Percentiles rank a stretch among this genome's conserved stretches.
phyloP scores from a whole-genome alignment of 2,888 invertebrate species.

The Uloborus plumipes region DNA sequence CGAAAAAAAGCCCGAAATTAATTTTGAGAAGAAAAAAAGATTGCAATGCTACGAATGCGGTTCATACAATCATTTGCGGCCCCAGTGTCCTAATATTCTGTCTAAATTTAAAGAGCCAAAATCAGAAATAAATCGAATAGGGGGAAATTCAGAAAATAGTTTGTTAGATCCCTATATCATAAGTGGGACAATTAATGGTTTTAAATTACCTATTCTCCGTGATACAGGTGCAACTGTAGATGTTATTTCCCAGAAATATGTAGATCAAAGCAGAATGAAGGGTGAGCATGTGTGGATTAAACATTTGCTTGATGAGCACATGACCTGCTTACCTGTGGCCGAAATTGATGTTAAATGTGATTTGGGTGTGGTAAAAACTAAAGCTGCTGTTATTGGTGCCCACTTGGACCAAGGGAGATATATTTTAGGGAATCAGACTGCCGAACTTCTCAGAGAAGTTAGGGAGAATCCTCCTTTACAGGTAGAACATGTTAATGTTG shows the following conservation, averaged over 20 bases:
- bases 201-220: constrained; percentile 12
- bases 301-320: background rate
- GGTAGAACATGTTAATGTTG: constrained; percentile 11
- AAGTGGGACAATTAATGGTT: constrained; percentile 22
- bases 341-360: constrained; percentile 15
- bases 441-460: constrained; percentile 10
- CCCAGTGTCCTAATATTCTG: constrained; percentile 6
- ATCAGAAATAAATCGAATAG: background rate
- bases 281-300: constrained; percentile 8
- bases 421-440: constrained; percentile 19
- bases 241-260: constrained; percentile 14
- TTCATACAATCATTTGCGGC: constrained; percentile 4
- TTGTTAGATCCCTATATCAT: constrained; percentile 15
- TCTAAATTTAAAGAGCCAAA: background rate
- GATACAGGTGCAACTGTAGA: constrained; percentile 24
- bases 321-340: constrained; percentile 16
- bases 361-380: background rate
- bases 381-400: constrained; percentile 21
- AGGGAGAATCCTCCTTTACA: background rate
- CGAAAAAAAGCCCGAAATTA: background rate
- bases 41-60: constrained; percentile 23
- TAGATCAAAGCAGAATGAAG: background rate
- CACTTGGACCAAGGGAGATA: constrained; percentile 21
- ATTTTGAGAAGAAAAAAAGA: constrained; percentile 12
- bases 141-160: background rate